Base-by-base conservation (phyloP, 2,113 vertebrate species). In the Paramisgurnus dabryanus region DNA sequence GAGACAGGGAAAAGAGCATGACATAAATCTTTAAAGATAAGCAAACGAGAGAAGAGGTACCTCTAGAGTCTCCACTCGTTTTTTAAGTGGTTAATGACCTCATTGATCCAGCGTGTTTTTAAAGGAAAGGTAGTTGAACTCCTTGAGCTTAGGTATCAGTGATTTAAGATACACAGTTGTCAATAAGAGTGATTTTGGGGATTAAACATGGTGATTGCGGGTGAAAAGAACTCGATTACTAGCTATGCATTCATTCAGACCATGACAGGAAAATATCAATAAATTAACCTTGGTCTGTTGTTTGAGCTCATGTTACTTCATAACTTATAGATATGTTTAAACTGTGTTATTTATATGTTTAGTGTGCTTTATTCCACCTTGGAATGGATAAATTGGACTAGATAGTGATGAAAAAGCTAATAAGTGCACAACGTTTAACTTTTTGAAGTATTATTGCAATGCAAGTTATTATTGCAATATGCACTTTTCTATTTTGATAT, bases 151-250 rank as follows among this genome's bases (percentile, higher is more conserved):
- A 69, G 66, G 43, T 49, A 40, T 27, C 17, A 40, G 61, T 83
- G 81, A 83, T 83, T 83, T 79, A 83, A 17, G 76, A 79, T 83
- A 83, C 81, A 83, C 81, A 83, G 53, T n/a, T 83, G 64, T 83
- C 81, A 67, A 67, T 79, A 72, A 79, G 76, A 83, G 53, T 74
- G 70, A 82, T 82, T 67, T 65, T 50, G 61, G 43, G 55, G 69
- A 60, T 79, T 79, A 83, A 83, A 79, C 27, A 17, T 11, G 43
- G 34, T 83, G 74, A 82, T 78, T 82, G 67, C 67, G 18, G 80
- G 74, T 43, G 34, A 47, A 72, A 63, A 39, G 45, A 66, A 9
- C 40, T 72, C 67, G 76, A 78, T 82, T 78, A 50, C 27, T n/a
- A 61, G 17, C 41, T 34, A 71, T 78, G 69, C 70, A 72, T 72